phyloP scores from a whole-genome alignment of 2,113 vertebrate species.

The Propithecus coquereli region DNA sequence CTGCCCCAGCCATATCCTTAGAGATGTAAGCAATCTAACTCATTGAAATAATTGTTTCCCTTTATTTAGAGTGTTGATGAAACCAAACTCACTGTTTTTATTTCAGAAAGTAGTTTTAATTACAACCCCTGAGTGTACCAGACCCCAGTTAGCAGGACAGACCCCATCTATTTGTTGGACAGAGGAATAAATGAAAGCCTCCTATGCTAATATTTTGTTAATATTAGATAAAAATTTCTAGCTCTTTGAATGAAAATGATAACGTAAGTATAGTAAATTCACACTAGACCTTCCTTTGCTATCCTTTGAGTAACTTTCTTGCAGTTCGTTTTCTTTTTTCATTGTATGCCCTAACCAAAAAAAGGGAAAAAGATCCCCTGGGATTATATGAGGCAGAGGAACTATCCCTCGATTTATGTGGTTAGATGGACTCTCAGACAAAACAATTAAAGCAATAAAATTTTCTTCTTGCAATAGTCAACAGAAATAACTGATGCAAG shows the following conservation, averaged over 20 bases:
- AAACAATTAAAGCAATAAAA: neutral
- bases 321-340: neutral
- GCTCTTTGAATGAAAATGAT: neutral
- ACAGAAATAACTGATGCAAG: neutral
- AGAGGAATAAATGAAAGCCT: neutral
- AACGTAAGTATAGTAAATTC: neutral
- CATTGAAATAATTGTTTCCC: neutral
- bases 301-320: neutral
- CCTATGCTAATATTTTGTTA: neutral
- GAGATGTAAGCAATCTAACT: neutral
- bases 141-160: neutral
- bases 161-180: neutral
- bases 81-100: neutral
- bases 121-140: neutral
- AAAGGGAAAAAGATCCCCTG: neutral
- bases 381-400: neutral
- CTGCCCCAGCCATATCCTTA: neutral
- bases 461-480: neutral
- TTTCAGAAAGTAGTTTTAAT: neutral
- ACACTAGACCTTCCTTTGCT: neutral
- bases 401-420: neutral
- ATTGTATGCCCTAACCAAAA: neutral
- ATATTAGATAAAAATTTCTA: neutral
- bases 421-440: neutral
- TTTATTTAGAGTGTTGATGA: neutral